Evolutionary conservation across 2,888 invertebrate genomes (phyloP).

Genomic region (Pterostichus madidus): DNA sequence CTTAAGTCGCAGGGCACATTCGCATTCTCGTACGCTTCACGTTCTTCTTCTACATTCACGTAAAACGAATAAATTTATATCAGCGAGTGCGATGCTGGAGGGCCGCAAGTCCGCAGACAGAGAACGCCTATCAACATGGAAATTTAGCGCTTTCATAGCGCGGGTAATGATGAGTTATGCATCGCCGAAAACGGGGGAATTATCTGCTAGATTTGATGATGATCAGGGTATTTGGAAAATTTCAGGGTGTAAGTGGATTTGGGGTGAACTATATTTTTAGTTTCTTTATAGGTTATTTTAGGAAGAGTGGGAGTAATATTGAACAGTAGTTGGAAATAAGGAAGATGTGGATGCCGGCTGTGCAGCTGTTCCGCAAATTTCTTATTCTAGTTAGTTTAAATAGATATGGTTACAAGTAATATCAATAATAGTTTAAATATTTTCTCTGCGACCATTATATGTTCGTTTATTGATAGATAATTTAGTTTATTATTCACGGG

Average conservation of each 20-base stretch:
- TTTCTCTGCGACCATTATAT: too few relatives aligned
- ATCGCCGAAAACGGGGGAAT: constrained; percentile 3
- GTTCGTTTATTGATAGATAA: too few relatives aligned
- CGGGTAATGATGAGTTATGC: constrained; percentile 30
- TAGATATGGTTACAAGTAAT: too few relatives aligned
- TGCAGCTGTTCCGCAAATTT: too few relatives aligned
- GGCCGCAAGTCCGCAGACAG: not conserved
- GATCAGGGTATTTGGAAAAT: constrained; percentile 19
- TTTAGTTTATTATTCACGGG: too few relatives aligned
- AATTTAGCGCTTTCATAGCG: constrained; percentile 31
- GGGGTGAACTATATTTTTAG: constrained; percentile 2
- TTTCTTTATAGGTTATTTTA: constrained; percentile 9
- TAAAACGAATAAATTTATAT: constrained; percentile 37
- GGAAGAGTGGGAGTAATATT: too few relatives aligned
- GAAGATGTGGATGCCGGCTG: too few relatives aligned
- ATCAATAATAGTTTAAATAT: too few relatives aligned
- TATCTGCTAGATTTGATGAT: constrained; percentile 40
- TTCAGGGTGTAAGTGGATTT: constrained; percentile 32
- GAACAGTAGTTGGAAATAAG: too few relatives aligned
- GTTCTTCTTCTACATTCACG: constrained; percentile 13
- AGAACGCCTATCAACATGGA: constrained; percentile 38
- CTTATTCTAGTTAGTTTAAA: too few relatives aligned
- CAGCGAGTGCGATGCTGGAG: not conserved
- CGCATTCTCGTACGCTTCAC: not conserved
- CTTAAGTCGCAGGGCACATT: not conserved